phyloP scores from a whole-genome alignment of 1,140 invertebrate species.

The Formica exsecta region DNA sequence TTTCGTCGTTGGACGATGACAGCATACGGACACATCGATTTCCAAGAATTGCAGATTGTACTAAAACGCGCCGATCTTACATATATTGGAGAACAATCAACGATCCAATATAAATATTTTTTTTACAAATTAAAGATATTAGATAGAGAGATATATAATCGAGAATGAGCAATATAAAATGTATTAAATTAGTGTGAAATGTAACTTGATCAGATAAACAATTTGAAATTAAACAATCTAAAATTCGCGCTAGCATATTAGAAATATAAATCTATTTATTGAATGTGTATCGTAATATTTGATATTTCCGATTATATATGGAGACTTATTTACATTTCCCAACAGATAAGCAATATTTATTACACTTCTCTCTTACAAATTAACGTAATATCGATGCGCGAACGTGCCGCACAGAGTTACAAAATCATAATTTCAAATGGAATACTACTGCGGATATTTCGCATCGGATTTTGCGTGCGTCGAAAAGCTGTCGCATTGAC shows the following conservation, averaged over 20 bases:
- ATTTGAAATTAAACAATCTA: not conserved
- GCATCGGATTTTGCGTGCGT: not conserved
- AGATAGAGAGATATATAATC: not conserved
- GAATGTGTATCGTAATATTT: too few relatives aligned
- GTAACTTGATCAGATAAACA: not conserved
- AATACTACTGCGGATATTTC: not conserved
- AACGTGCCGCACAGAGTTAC: not conserved
- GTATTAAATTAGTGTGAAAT: not conserved
- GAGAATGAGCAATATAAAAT: not conserved
- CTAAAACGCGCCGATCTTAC: slow-evolving; percentile 10
- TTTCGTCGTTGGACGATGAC: slow-evolving; percentile 40
- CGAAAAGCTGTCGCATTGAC: slow-evolving; percentile 27
- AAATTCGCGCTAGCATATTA: not conserved
- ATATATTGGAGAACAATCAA: not conserved
- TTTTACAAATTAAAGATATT: not conserved
- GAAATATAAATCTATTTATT: too few relatives aligned
- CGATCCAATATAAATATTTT: not conserved
- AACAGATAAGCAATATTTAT: not conserved
- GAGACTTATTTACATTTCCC: too few relatives aligned
- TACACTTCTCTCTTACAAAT: slow-evolving; percentile 15
- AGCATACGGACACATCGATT: not conserved
- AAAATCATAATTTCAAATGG: slow-evolving; percentile 39
- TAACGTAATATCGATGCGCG: not conserved
- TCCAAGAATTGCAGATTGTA: slow-evolving; percentile 27
- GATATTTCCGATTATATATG: too few relatives aligned